phyloP scores from a whole-genome alignment of 2,797 vertebrate species.

The Pipistrellus pipistrellus region DNA sequence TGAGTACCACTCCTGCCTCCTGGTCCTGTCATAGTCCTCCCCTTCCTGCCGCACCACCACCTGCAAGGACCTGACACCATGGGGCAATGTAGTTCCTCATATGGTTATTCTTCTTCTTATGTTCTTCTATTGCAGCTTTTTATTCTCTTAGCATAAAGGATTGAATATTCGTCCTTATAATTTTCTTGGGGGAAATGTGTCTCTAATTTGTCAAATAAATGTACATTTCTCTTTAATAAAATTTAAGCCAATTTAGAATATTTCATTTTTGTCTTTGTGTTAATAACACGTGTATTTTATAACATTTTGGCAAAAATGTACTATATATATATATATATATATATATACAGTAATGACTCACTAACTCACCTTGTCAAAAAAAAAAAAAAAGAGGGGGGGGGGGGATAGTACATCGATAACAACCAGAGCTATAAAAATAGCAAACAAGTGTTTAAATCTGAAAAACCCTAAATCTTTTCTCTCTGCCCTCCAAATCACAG shows the following conservation, averaged over 20 bases:
- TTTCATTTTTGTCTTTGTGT: slow-evolving; percentile 67
- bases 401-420: slow-evolving; percentile 10
- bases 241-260: slow-evolving; percentile 71
- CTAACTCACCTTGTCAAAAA: slow-evolving; percentile 62
- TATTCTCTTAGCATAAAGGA: slow-evolving; percentile 64
- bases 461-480: slow-evolving; percentile 33
- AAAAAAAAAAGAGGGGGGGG: neutral
- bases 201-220: slow-evolving; percentile 72
- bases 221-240: slow-evolving; percentile 70
- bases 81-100: neutral
- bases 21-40: neutral
- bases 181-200: slow-evolving; percentile 67
- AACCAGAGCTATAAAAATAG: slow-evolving; percentile 59
- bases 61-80: neutral
- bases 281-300: slow-evolving; percentile 72
- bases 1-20: neutral
- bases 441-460: slow-evolving; percentile 40
- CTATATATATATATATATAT: slow-evolving; percentile 50
- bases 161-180: slow-evolving; percentile 53
- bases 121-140: neutral
- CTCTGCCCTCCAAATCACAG: neutral
- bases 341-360: slow-evolving; percentile 62
- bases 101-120: slow-evolving; percentile 18
- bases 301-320: slow-evolving; percentile 67
- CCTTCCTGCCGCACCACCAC: neutral